Evolutionary conservation across 1,140 invertebrate species (phyloP), one percentile per base, ranked within the genome.

Genomic region (Ylistrum balloti): DNA sequence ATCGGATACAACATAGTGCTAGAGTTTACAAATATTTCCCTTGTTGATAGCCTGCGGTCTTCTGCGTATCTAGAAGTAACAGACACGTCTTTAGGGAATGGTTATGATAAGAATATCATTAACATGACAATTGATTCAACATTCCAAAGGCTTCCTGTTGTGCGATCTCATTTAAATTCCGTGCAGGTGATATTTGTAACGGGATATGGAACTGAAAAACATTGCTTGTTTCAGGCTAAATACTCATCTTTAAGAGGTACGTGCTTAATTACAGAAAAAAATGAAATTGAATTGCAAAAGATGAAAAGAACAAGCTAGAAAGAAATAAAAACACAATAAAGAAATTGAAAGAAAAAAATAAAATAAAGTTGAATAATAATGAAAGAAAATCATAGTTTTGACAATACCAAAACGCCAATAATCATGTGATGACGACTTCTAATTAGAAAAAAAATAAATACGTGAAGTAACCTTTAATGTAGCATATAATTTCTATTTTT

Each of bases 1-100:
- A 35, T 88, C 32, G 89, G 89, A 0, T 88, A 56, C 33, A 33
- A 34, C 0, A 87, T 90, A 48, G 9, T 48, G 22, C 20, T 90
- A n/a, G 87, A 74, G 56, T 28, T 74, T 74, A 74, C 56, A 7
- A 28, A 74, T 28, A 28, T 74, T 5, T 28, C 56, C n/a, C 41
- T 45, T 0, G 1, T 74, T 5, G 56, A 28, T 74, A 74, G n/a
- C 28, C n/a, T 28, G 17, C 41, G 17, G 20, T 1, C 10, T n/a
- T 5, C 9, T 9, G n/a, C 56, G 56, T 74, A 74, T 28, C 13
- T 74, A 11, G 56, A 74, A 28, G 17, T 74, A 28, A n/a, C 17
- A 28, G 56, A 74, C n/a, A 74, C 56, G 2, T 74, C 56, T 5
- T 11, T 74, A 17, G 56, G 56, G 13, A 22, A 9, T 17, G 56